phyloP scores from a whole-genome alignment of 2,113 vertebrate species.

The Epinephelus lanceolatus region DNA sequence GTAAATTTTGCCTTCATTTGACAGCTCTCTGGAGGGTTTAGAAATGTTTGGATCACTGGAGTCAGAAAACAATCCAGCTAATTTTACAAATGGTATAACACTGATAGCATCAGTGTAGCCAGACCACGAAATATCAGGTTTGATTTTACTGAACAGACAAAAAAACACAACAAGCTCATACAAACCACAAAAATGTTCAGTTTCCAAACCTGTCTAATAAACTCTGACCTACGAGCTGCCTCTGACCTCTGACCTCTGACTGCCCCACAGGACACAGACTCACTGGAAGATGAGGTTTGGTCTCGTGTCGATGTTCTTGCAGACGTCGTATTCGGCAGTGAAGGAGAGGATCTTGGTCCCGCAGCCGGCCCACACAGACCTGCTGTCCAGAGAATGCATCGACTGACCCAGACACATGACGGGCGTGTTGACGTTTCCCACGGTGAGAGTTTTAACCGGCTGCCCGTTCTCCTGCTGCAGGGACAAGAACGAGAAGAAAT shows the following conservation, averaged over 20 bases:
- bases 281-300: conserved; percentile 85
- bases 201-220: not conserved
- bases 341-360: conserved; percentile 91
- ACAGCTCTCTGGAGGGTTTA: too few relatives aligned
- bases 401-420: conserved; percentile 90
- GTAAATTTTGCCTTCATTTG: too few relatives aligned
- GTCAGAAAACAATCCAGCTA: too few relatives aligned
- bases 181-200: not conserved
- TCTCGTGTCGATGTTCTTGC: conserved; percentile 91
- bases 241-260: too few relatives aligned
- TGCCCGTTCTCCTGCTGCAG: conserved; percentile 71
- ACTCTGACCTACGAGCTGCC: not conserved
- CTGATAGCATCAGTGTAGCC: too few relatives aligned
- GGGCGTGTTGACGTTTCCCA: conserved; percentile 90
- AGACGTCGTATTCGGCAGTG: conserved; percentile 87
- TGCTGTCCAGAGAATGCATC: conserved; percentile 83
- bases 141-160: too few relatives aligned
- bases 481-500: not conserved
- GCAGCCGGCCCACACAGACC: conserved; percentile 91
- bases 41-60: too few relatives aligned
- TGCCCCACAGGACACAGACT: conserved; percentile 66
- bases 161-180: too few relatives aligned
- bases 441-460: conserved; percentile 86
- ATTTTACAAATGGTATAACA: too few relatives aligned
- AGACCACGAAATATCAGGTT: too few relatives aligned